Evolutionary conservation across 2,888 invertebrate genomes (phyloP), one percentile per base, ranked within the genome.

Genomic region (Heliconius erato): DNA sequence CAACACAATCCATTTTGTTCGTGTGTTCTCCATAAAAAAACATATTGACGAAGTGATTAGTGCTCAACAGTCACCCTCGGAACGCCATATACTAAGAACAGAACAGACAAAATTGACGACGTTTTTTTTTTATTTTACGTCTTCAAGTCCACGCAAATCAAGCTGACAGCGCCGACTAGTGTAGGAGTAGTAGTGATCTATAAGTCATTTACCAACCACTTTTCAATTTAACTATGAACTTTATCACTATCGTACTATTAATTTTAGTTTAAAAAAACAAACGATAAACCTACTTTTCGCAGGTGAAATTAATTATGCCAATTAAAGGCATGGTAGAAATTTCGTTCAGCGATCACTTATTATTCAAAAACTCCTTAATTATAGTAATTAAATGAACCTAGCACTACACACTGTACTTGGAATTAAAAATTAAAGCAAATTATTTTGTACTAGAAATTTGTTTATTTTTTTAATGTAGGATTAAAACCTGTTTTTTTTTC

Each of bases 281-380:
- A 59, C 32, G n/a, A 35, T 16, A 40, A n/a, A 74, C 12, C 26
- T 16, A 40, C 14, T 40, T 76, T 35, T 63, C n/a, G 63, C 63
- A 40, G 76, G 76, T 63, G n/a, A 40, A 63, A 63, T 76, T 63
- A 76, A 76, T 63, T 63, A 76, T n/a, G 16, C 63, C 32, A 76
- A 76, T 63, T 76, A 63, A 63, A 32, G 16, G 23, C 49, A 28
- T 12, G 67, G 65, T 44, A 49, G 67, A 63, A 63, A 40, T 76
- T 76, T 63, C 14, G 59, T 59, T 76, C 68, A 78, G 32, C 78
- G 26, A 78, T 78, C 67, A 78, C 78, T 78, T 78, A 67, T 44
- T 68, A 68, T 68, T 32, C 78, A 78, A 78, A 78, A 78, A 49
- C 78, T 78, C 28, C 65, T 67, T 78, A 78, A 78, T 78, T 78